Conservation (phyloP, 2,888 invertebrate species). For the Sipunculus nudus region DNA sequence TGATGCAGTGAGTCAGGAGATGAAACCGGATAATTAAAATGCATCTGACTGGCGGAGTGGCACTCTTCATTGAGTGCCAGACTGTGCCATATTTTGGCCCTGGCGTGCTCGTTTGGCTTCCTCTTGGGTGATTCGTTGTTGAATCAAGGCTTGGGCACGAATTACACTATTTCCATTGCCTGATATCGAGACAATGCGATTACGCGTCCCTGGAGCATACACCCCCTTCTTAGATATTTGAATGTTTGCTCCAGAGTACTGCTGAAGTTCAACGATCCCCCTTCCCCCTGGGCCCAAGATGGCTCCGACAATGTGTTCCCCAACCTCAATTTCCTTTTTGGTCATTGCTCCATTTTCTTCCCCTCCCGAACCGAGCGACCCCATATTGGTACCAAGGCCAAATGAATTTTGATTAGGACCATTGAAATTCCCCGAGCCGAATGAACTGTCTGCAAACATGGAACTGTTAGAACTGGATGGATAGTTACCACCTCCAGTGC, state of each 20-base stretch:
- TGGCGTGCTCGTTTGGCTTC: conserved; percentile 93
- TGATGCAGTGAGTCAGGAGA: too few species aligned
- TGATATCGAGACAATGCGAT: conserved; percentile 95
- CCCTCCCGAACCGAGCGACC: conserved; percentile 14
- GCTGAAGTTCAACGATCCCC: conserved; percentile 96
- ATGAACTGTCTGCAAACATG: conserved; percentile 7
- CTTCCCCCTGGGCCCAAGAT: conserved; percentile 97
- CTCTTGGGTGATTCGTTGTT: conserved; percentile 95
- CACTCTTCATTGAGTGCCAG: too few species aligned
- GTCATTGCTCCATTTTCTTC: conserved; percentile 38
- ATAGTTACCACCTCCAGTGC: conserved; percentile 19
- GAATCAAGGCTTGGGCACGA: conserved; percentile 93
- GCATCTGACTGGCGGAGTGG: too few species aligned
- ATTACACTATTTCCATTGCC: conserved; percentile 88
- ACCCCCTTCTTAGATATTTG: conserved; percentile 99
- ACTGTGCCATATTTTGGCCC: too few species aligned
- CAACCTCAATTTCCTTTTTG: conserved; percentile 83
- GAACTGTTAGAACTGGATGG: conserved; percentile 7
- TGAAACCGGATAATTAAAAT: too few species aligned
- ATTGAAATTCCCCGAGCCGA: conserved; percentile 72
- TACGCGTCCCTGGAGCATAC: conserved; percentile 95
- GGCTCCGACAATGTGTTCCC: conserved; percentile 91
- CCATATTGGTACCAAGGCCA: conserved; percentile 76
- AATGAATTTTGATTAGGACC: conserved; percentile 85
- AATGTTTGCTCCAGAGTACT: conserved; percentile 95